These are phyloP conservation scores for Danio jaintianensis DNA, from an alignment of 2,797 vertebrate species.

Conservation along the genomic window DNA sequence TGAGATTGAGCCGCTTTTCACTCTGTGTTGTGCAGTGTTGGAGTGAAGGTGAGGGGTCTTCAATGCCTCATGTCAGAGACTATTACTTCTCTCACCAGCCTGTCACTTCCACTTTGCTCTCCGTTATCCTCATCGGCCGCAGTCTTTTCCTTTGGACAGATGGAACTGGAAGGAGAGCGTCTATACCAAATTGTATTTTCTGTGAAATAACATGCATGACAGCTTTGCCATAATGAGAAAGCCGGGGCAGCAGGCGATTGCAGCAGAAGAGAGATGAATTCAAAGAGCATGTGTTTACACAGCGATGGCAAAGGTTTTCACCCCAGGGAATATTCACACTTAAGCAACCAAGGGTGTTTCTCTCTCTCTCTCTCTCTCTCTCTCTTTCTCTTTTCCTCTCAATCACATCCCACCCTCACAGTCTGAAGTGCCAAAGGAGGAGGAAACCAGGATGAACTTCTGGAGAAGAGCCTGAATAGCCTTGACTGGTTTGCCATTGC, in stretches of 20 bases:
- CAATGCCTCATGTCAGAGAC: constrained; percentile 72
- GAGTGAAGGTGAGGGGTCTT: constrained; percentile 76
- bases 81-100: constrained; percentile 72
- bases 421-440: constrained; percentile 16
- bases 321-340: constrained; percentile 39
- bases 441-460: not conserved
- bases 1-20: constrained; percentile 57
- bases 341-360: constrained; percentile 18
- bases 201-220: constrained; percentile 69
- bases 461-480: constrained; percentile 8
- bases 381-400: not conserved
- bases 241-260: constrained; percentile 44
- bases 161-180: constrained; percentile 3
- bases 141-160: constrained; percentile 54
- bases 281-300: constrained; percentile 57
- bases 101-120: constrained; percentile 77
- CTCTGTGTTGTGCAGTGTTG: constrained; percentile 60
- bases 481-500: constrained; percentile 33
- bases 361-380: not conserved
- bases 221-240: constrained; percentile 68
- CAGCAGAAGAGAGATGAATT: constrained; percentile 52
- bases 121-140: constrained; percentile 63
- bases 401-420: constrained; percentile 11
- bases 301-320: constrained; percentile 38
- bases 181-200: constrained; percentile 73